phyloP scores from a whole-genome alignment of 1,140 invertebrate species.

The Tetragonula clypearis region DNA sequence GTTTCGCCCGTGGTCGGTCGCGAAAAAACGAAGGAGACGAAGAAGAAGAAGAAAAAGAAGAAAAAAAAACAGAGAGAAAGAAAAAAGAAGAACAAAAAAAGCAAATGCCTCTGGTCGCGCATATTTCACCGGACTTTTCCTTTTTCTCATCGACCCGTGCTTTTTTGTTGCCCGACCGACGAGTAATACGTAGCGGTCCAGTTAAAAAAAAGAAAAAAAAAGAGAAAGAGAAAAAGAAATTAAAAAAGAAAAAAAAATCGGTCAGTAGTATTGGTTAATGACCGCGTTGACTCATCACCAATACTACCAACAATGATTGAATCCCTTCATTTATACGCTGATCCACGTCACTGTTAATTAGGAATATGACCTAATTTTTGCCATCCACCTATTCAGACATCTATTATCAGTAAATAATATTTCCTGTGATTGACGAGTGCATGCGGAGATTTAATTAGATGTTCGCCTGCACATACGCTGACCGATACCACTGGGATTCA shows the following conservation, averaged over 20 bases:
- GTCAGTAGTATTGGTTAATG: no score
- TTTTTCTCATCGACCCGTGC: not conserved
- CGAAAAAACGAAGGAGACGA: no score
- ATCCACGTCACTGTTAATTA: not conserved
- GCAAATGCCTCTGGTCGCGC: not conserved
- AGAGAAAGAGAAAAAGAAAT: no score
- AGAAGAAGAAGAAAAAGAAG: no score
- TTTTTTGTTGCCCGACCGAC: conserved; percentile 4
- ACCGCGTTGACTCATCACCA: no score
- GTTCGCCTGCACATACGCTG: no score
- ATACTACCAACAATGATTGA: no score
- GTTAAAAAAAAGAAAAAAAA: no score
- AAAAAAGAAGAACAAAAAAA: no score
- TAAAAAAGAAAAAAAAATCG: no score
- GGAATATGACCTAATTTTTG: not conserved
- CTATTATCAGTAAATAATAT: not conserved
- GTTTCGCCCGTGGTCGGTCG: not conserved
- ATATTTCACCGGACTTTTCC: conserved; percentile 1
- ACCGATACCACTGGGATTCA: not conserved
- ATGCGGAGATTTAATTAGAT: no score
- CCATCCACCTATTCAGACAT: not conserved
- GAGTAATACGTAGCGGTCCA: not conserved
- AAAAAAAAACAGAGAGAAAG: not conserved
- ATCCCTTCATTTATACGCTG: not conserved
- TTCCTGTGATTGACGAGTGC: not conserved